phyloP scores from a whole-genome alignment of 2,888 invertebrate species.

The Galerucella nymphaeae region DNA sequence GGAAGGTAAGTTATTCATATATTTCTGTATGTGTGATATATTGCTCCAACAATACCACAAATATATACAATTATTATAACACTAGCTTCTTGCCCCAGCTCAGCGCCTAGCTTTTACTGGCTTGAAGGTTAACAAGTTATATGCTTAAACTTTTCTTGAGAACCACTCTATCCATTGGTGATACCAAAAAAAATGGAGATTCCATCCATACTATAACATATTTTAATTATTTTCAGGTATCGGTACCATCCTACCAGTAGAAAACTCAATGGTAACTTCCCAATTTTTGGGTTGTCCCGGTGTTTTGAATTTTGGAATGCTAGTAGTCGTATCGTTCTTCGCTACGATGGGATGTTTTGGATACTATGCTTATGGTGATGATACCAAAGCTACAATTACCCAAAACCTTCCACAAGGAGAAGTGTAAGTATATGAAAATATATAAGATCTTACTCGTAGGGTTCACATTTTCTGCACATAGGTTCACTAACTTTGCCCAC shows the following conservation, averaged over 20 bases:
- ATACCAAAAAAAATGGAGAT: too few species aligned
- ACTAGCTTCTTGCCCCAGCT: too few species aligned
- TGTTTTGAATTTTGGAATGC: slow-evolving; percentile 89
- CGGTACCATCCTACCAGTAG: slow-evolving; percentile 93
- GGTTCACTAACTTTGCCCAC: too few species aligned
- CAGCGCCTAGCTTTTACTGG: too few species aligned
- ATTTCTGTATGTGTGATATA: neutral
- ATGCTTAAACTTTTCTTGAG: too few species aligned
- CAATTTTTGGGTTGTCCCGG: slow-evolving; percentile 86
- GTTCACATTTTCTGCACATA: too few species aligned
- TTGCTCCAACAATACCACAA: neutral
- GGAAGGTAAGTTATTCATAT: slow-evolving; percentile 71
- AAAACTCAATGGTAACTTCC: slow-evolving; percentile 88
- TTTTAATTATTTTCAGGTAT: slow-evolving; percentile 65
- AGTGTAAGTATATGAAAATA: slow-evolving; percentile 70
- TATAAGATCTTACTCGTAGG: too few species aligned
- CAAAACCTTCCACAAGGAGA: slow-evolving; percentile 79
- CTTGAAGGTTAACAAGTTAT: too few species aligned
- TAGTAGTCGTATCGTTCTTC: slow-evolving; percentile 82
- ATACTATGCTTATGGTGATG: slow-evolving; percentile 84
- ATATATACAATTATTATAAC: too few species aligned
- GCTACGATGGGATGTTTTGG: slow-evolving; percentile 90
- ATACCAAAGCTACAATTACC: slow-evolving; percentile 81
- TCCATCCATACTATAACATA: too few species aligned
- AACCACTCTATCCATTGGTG: too few species aligned